phyloP scores from a whole-genome alignment of 2,888 invertebrate genomes.

The Conops quadrifasciatus region DNA sequence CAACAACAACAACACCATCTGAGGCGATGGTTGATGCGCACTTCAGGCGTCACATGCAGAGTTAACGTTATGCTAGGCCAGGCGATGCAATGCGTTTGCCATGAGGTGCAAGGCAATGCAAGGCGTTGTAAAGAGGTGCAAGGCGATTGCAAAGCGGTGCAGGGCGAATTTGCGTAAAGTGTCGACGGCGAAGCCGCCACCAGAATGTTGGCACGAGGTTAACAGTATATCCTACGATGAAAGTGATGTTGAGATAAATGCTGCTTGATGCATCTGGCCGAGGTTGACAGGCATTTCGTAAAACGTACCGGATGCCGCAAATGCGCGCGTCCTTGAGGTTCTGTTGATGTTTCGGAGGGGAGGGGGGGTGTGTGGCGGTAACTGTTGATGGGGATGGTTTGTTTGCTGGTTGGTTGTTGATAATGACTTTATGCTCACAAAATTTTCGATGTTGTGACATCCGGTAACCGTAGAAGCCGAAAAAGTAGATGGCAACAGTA shows the following conservation, averaged over 20 bases:
- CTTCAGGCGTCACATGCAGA: constrained; percentile 16
- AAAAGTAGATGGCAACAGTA: no score
- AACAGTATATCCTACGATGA: constrained; percentile 17
- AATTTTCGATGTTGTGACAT: no score
- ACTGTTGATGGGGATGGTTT: no score
- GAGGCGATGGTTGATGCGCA: not conserved
- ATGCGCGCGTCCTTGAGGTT: constrained; percentile 11
- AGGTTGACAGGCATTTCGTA: constrained; percentile 27
- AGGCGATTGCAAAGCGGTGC: no score
- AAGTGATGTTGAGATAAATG: constrained; percentile 26
- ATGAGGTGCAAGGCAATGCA: not conserved
- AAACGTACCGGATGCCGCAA: not conserved
- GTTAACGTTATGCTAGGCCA: not conserved
- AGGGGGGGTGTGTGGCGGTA: not conserved
- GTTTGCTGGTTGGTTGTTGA: not conserved
- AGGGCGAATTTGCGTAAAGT: constrained; percentile 12
- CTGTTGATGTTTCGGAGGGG: not conserved
- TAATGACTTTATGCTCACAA: no score
- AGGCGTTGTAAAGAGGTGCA: not conserved
- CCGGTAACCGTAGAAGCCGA: no score
- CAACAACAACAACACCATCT: not conserved
- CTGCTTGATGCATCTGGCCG: constrained; percentile 21
- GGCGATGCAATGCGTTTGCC: not conserved
- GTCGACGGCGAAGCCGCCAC: constrained; percentile 18
- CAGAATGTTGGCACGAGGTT: constrained; percentile 17